phyloP scores from a whole-genome alignment of 23 tunicate species.

The Styela plicata region DNA sequence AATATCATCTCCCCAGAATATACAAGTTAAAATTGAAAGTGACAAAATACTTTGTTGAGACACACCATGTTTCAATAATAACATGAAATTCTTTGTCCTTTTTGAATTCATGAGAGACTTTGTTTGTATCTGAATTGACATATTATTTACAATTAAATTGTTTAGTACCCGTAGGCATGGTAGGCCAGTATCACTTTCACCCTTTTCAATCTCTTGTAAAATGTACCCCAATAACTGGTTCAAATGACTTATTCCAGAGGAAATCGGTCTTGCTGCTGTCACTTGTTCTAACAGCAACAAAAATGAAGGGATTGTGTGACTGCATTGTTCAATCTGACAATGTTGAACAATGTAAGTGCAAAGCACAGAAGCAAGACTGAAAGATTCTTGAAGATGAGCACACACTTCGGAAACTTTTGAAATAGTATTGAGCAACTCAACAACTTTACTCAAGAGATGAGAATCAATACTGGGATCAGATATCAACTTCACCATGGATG shows the following conservation, averaged over 20 bases:
- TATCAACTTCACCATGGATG: slow-evolving; percentile 15
- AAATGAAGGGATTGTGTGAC: slow-evolving; percentile 23
- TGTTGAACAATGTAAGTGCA: neutral
- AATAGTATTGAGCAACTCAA: slow-evolving; percentile 32
- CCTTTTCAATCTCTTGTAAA: slow-evolving; percentile 31
- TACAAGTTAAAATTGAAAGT: slow-evolving; percentile 52
- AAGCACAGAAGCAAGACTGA: slow-evolving; percentile 6
- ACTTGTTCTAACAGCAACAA: slow-evolving; percentile 36
- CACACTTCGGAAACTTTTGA: slow-evolving; percentile 7
- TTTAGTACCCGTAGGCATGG: slow-evolving; percentile 47
- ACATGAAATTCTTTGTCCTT: slow-evolving; percentile 38
- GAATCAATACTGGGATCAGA: slow-evolving; percentile 19
- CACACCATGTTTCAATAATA: slow-evolving; percentile 36
- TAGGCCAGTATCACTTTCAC: slow-evolving; percentile 23
- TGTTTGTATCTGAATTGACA: slow-evolving; percentile 55
- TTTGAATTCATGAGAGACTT: slow-evolving; percentile 41
- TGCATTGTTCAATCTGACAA: slow-evolving; percentile 12
- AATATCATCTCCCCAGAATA: slow-evolving; percentile 69
- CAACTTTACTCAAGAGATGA: slow-evolving; percentile 33
- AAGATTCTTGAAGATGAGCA: slow-evolving; percentile 17
- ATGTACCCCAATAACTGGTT: slow-evolving; percentile 41
- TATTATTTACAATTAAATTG: slow-evolving; percentile 43
- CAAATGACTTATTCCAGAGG: slow-evolving; percentile 17
- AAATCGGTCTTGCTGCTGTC: slow-evolving; percentile 21
- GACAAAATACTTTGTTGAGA: slow-evolving; percentile 31